Evolutionary conservation across 2,797 vertebrate genomes (phyloP), one percentile per base, ranked within the genome.

Genomic region (Myotis findleyi): DNA sequence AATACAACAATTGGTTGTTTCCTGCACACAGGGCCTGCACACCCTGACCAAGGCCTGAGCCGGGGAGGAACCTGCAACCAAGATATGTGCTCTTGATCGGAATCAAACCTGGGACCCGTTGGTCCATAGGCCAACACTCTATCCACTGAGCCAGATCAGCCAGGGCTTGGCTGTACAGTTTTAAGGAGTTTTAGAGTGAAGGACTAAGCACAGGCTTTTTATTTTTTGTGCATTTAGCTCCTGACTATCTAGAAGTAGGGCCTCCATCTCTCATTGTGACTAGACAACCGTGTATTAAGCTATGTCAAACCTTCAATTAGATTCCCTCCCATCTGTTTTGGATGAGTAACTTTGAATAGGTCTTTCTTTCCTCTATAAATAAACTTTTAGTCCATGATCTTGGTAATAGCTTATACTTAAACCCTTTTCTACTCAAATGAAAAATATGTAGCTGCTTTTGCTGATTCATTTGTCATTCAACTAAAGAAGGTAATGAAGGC

Each of bases 381-480:
- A 86, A 91, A 86, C 36, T 86, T 91, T 55, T 69, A 91, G 44
- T 64, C 62, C 71, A 69, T 62, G 44, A 79, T 75, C 41, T 64
- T 95, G 91, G 14, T 68, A 77, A 66, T 21, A 73, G 30, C 27
- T 93, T 77, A 25, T 94, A 41, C 66, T 62, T 89, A 81, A 81
- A 69, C 47, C 23, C 72, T 77, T 93, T 87, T 64, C 38, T 95
- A 49, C 23, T 79, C 55, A 81, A 20, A 20, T 87, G 53, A 82
- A 81, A 96, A 92, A 49, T 86, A 44, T 18, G 9, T 71, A 53
- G 51, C 33, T 77, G 10, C 41, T 83, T 66, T 69, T 66, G 57
- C 51, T 91, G 83, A 85, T 49, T 83, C 7, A 62, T 79, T 87
- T 91, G 33, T 76, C 91, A 53, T 18, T 93, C 36, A 96, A 57